These are phyloP conservation scores for Drosophila prostipennis DNA, from an alignment of 2,888 invertebrate genomes.

Conservation along the genomic window DNA sequence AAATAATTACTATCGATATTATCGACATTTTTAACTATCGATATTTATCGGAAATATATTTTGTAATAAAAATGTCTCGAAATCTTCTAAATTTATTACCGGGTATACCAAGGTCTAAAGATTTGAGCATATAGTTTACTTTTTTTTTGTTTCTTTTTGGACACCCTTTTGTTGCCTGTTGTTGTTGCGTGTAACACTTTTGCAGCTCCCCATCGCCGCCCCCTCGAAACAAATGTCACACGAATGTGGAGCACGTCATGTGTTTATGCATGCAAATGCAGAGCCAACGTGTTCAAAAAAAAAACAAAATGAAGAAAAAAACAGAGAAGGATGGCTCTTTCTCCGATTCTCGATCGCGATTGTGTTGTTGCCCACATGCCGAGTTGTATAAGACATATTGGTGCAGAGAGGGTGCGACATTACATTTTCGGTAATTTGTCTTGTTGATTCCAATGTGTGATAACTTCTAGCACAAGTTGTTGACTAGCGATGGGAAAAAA, in stretches of 20 bases:
- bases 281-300: conserved; percentile 26
- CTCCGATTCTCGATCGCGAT: conserved; percentile 42
- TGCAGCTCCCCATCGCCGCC: conserved; percentile 12
- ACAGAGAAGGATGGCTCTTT: conserved; percentile 12
- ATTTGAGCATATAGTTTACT: background rate
- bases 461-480: conserved; percentile 10
- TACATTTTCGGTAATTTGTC: conserved; percentile 46
- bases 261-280: conserved; percentile 64
- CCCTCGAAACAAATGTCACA: conserved; percentile 62
- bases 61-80: too few species aligned
- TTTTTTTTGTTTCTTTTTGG: conserved; percentile 26
- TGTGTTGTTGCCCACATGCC: conserved; percentile 65
- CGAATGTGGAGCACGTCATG: conserved; percentile 75
- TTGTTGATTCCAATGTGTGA: conserved; percentile 50
- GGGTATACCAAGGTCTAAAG: background rate
- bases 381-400: conserved; percentile 33
- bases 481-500: conserved; percentile 19
- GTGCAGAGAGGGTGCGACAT: conserved; percentile 22
- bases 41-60: too few species aligned
- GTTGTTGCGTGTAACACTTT: conserved; percentile 65
- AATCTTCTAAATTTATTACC: background rate
- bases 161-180: conserved; percentile 30
- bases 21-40: too few species aligned
- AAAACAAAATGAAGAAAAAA: background rate
- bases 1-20: too few species aligned